Evolutionary conservation across 2,888 invertebrate species (phyloP).

Genomic region (Drosophila koepferae): DNA sequence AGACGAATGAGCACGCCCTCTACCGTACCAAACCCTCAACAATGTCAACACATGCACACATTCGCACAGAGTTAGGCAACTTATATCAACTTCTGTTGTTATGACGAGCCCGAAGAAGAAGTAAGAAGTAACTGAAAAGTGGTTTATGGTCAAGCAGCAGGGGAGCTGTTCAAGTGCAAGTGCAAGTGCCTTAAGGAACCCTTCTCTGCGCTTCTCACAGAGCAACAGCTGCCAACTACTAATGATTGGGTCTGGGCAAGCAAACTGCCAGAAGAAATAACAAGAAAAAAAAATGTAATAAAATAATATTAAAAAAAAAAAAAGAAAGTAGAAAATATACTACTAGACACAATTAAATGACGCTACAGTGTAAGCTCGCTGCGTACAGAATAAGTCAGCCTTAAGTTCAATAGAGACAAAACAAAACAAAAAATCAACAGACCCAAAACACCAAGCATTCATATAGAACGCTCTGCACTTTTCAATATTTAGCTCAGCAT

Average conservation of each 20-base stretch:
- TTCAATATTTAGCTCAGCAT: conserved; percentile 3
- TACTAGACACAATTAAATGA: conserved; percentile 8
- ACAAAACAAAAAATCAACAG: neutral
- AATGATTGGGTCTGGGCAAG: conserved; percentile 28
- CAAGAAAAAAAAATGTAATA: neutral
- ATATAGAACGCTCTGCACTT: conserved; percentile 18
- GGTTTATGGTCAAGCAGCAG: conserved; percentile 21
- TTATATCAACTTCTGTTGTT: conserved; percentile 20
- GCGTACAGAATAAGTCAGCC: conserved; percentile 13
- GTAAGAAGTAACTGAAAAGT: conserved; percentile 15
- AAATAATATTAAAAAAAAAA: conserved; percentile 1
- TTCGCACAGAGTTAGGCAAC: conserved; percentile 32
- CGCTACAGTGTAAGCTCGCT: conserved; percentile 42
- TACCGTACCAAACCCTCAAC: neutral
- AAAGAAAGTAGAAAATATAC: conserved; percentile 1
- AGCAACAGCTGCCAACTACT: conserved; percentile 23
- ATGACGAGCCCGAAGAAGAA: conserved; percentile 13
- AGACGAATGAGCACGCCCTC: conserved; percentile 27
- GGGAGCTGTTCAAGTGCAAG: conserved; percentile 50
- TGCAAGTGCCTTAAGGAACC: conserved; percentile 72
- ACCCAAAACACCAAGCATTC: conserved; percentile 4
- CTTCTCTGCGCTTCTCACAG: conserved; percentile 56
- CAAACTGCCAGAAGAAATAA: conserved; percentile 15
- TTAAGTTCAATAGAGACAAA: no score
- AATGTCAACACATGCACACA: conserved; percentile 15